These are phyloP conservation scores for Papilio demoleus DNA, from an alignment of 2,888 invertebrate genomes.

Conservation along the genomic window DNA sequence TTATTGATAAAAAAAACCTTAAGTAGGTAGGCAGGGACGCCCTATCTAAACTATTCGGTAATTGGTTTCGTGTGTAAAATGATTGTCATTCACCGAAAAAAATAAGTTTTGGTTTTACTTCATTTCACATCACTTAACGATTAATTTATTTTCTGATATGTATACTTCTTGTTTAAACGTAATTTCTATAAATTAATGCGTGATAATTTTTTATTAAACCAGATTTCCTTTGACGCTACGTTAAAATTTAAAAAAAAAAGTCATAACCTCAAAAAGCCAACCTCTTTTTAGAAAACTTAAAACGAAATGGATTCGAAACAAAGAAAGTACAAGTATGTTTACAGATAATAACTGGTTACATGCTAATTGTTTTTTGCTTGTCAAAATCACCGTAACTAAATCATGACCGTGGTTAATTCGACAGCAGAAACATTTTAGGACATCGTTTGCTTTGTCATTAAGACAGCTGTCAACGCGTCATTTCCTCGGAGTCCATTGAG, in stretches of 20 bases:
- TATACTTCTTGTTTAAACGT: too few relatives aligned
- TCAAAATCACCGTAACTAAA: constrained; percentile 21
- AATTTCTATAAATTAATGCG: too few relatives aligned
- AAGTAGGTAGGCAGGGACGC: constrained; percentile 2
- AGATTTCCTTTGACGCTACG: too few relatives aligned
- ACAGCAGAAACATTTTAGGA: constrained; percentile 17
- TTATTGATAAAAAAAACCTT: constrained; percentile 32
- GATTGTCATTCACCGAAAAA: neutral
- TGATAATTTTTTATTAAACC: too few relatives aligned
- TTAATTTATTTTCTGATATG: too few relatives aligned
- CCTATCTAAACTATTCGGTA: constrained; percentile 4
- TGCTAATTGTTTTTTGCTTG: neutral
- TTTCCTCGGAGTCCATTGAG: constrained; percentile 9
- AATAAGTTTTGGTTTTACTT: neutral
- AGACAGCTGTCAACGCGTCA: constrained; percentile 4
- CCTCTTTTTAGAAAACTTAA: too few relatives aligned
- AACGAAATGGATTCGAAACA: neutral
- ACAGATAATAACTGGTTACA: neutral
- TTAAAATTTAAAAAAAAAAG: too few relatives aligned
- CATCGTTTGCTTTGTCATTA: neutral
- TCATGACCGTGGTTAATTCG: constrained; percentile 25
- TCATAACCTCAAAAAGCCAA: too few relatives aligned
- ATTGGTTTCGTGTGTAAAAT: neutral
- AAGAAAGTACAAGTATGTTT: neutral
- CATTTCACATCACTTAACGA: neutral